A percentile compares a stretch with the other conserved stretches of the same genome.
Evolutionary conservation across 2,888 invertebrate genomes (phyloP).

Genomic region (Adelognathus sp.): DNA sequence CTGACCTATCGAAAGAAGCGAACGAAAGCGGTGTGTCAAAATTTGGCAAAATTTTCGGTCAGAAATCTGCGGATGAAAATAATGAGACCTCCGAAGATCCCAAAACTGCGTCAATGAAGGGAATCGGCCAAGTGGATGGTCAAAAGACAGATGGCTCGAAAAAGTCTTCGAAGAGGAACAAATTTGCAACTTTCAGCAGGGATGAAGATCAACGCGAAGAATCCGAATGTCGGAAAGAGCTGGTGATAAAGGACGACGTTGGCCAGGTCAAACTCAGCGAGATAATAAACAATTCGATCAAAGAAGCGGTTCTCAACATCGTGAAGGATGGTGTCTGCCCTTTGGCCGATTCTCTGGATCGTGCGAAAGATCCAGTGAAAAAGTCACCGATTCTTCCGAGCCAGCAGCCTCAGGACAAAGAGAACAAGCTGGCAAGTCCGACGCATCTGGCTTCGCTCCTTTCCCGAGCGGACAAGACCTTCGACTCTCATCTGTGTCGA

Average conservation of each 20-base stretch:
- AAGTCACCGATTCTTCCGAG: not conserved
- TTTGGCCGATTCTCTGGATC: conserved; percentile 26
- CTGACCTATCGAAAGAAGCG: not conserved
- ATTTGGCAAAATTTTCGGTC: conserved; percentile 12
- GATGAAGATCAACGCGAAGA: not conserved
- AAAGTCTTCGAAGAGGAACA: conserved; percentile 11
- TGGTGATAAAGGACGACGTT: conserved; percentile 26
- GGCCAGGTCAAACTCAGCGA: conserved; percentile 61
- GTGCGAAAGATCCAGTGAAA: not conserved
- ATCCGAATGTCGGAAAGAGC: conserved; percentile 25
- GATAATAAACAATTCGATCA: conserved; percentile 69
- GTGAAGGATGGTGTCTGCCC: conserved; percentile 62
- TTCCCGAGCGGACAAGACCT: conserved; percentile 29
- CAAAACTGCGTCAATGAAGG: not conserved
- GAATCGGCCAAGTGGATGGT: conserved; percentile 7
- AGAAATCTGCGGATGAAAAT: conserved; percentile 6
- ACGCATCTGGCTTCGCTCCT: conserved; percentile 23
- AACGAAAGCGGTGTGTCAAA: not conserved
- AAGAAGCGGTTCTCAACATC: conserved; percentile 67
- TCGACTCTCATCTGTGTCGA: conserved; percentile 45
- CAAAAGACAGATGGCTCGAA: conserved; percentile 9
- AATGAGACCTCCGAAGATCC: not conserved
- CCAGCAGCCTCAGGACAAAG: conserved; percentile 20
- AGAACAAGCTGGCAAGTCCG: conserved; percentile 6
- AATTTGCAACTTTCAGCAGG: not conserved